These are phyloP conservation scores for Muscina levida DNA, from an alignment of 2,888 invertebrate species.

Conservation along the genomic window DNA sequence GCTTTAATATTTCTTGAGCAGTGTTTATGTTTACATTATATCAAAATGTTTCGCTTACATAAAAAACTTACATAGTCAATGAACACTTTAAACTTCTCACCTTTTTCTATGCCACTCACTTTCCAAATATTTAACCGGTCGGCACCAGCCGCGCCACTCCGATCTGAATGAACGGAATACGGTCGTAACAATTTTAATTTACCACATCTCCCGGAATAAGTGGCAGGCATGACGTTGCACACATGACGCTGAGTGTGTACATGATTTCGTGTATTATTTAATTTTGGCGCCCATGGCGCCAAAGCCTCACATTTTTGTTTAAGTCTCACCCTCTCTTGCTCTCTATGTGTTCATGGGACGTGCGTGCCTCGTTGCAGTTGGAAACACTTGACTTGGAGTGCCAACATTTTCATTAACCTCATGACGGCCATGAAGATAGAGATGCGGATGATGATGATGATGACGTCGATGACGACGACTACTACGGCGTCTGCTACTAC, in stretches of 20 bases:
- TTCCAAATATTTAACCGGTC: slow-evolving; percentile 39
- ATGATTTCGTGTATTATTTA: slow-evolving; percentile 56
- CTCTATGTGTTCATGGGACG: slow-evolving; percentile 41
- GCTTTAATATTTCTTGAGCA: no score
- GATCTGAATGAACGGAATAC: not conserved
- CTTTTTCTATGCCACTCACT: slow-evolving; percentile 12
- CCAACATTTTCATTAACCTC: slow-evolving; percentile 78
- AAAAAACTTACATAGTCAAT: no score
- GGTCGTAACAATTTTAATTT: slow-evolving; percentile 55
- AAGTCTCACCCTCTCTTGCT: no score
- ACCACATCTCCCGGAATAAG: slow-evolving; percentile 60
- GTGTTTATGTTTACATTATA: no score
- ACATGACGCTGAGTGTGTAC: slow-evolving; percentile 31
- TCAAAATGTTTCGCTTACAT: no score
- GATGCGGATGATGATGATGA: not conserved
- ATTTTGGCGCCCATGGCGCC: slow-evolving; percentile 65
- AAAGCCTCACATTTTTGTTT: slow-evolving; percentile 63
- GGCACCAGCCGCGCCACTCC: not conserved
- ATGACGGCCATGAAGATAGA: slow-evolving; percentile 47
- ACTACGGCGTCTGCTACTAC: not conserved
- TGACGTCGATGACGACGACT: not conserved
- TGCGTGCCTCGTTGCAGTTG: slow-evolving; percentile 72
- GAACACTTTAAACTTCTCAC: not conserved
- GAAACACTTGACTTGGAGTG: slow-evolving; percentile 78
- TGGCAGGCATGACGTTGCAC: slow-evolving; percentile 47